Percentiles rank a stretch among this genome's conserved stretches.
These are phyloP conservation scores for Drosophila lacteicornis DNA, from an alignment of 1,140 invertebrate species.

Conservation along the genomic window DNA sequence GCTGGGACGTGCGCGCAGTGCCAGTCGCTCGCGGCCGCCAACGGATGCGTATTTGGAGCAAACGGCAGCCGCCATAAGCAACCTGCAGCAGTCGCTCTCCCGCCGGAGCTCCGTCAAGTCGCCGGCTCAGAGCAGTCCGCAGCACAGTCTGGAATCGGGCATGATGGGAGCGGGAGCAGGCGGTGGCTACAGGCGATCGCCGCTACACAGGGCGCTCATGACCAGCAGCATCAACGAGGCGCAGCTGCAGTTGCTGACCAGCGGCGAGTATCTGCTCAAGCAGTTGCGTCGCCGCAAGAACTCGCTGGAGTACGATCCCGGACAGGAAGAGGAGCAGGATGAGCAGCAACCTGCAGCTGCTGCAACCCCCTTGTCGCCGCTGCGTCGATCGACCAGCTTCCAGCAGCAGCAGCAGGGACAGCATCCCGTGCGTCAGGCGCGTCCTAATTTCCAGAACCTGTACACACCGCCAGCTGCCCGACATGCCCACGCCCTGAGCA, in stretches of 20 bases:
- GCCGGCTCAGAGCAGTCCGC: slow-evolving; percentile 73
- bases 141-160: slow-evolving; percentile 71
- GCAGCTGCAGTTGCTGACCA: slow-evolving; percentile 77
- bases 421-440: slow-evolving; percentile 62
- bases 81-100: slow-evolving; percentile 86
- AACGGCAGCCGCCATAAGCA: slow-evolving; percentile 89
- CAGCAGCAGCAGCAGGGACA: slow-evolving; percentile 58
- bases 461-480: slow-evolving; percentile 81
- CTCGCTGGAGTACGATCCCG: slow-evolving; percentile 83
- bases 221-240: slow-evolving; percentile 84
- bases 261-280: slow-evolving; percentile 79
- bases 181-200: slow-evolving; percentile 70
- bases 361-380: slow-evolving; percentile 61
- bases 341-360: slow-evolving; percentile 14
- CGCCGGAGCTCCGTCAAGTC: slow-evolving; percentile 81
- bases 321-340: slow-evolving; percentile 43
- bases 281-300: slow-evolving; percentile 85
- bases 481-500: slow-evolving; percentile 57
- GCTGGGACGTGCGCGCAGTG: slow-evolving; percentile 85
- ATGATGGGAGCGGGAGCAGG: slow-evolving; percentile 26
- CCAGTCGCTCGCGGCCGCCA: slow-evolving; percentile 84
- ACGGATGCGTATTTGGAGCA: slow-evolving; percentile 87
- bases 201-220: slow-evolving; percentile 75
- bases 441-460: slow-evolving; percentile 78
- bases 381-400: slow-evolving; percentile 82